These are phyloP conservation scores for Holothuria scabra DNA, from an alignment of 53 echinoderm and acorn worm species.

Conservation along the genomic window DNA sequence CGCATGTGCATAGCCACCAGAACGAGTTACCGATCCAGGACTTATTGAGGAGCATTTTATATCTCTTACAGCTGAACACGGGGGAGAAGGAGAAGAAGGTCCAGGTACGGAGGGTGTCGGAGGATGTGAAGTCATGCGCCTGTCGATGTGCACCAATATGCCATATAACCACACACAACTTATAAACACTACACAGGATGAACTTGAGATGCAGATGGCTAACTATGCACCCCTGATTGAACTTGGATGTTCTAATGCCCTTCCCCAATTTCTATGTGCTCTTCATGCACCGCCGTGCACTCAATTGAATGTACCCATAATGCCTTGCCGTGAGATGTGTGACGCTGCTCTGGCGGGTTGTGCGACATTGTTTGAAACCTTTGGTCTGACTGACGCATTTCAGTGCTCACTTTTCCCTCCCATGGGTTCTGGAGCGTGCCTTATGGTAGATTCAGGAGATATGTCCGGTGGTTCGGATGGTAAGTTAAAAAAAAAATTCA, in stretches of 20 bases:
- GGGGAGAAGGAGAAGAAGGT: neutral
- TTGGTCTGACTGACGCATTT: neutral
- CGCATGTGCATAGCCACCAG: too few relatives aligned
- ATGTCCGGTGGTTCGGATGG: neutral
- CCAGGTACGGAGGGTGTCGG: neutral
- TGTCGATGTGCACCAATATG: slow-evolving; percentile 10
- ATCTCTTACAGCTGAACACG: neutral
- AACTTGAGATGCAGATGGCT: neutral
- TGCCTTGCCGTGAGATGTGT: slow-evolving; percentile 47
- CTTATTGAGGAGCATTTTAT: neutral
- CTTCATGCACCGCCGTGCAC: slow-evolving; percentile 13
- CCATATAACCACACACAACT: neutral
- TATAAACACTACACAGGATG: neutral
- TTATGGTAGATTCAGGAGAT: neutral
- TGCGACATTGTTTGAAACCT: neutral
- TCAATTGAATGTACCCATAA: neutral
- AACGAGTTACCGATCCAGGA: too few relatives aligned
- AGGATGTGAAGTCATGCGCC: neutral
- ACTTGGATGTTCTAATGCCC: slow-evolving; percentile 20
- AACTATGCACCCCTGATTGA: slow-evolving; percentile 19
- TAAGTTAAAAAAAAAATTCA: too few relatives aligned
- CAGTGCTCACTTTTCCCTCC: neutral
- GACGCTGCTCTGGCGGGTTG: slow-evolving; percentile 39
- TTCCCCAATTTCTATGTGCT: slow-evolving; percentile 4
- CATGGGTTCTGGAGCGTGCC: neutral